Evolutionary conservation across 64 coral and sea anemone species (phyloP).

Genomic region (Montipora efflorescens): DNA sequence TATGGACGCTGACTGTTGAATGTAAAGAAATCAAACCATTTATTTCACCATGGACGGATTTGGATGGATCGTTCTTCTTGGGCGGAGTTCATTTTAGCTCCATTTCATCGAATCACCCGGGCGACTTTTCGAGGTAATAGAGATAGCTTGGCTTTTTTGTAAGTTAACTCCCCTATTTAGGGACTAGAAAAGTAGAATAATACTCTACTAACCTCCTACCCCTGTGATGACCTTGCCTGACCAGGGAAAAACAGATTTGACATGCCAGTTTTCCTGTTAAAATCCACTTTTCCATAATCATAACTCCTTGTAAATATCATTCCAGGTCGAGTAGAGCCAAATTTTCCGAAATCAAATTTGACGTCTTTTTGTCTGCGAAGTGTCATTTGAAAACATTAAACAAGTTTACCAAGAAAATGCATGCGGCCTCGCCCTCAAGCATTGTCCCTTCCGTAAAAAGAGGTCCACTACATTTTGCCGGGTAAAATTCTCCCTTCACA

Average conservation of each 20-base stretch:
- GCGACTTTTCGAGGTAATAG: conserved; percentile 51
- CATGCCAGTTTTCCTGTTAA: conserved; percentile 30
- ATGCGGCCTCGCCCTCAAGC: background rate
- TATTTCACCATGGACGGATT: background rate
- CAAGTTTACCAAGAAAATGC: conserved; percentile 15
- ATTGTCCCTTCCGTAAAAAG: background rate
- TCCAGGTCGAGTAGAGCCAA: conserved; percentile 4
- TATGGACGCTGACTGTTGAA: background rate
- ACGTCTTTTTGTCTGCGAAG: background rate
- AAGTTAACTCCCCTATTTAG: conserved; percentile 58
- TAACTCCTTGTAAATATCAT: conserved; percentile 18
- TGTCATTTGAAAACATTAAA: background rate
- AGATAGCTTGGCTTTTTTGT: conserved; percentile 35
- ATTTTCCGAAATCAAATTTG: conserved; percentile 8
- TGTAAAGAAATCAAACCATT: background rate
- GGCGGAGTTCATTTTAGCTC: conserved; percentile 56
- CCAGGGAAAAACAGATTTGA: conserved; percentile 32
- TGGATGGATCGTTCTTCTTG: background rate
- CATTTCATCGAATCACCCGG: conserved; percentile 43
- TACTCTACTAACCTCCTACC: conserved; percentile 46
- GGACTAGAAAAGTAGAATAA: conserved; percentile 26
- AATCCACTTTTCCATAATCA: background rate
- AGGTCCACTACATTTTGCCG: background rate
- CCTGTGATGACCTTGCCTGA: conserved; percentile 26
- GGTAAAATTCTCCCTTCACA: conserved; percentile 1